Conservation (phyloP, 2,113 vertebrate species). For the Meleagris gallopavo region DNA sequence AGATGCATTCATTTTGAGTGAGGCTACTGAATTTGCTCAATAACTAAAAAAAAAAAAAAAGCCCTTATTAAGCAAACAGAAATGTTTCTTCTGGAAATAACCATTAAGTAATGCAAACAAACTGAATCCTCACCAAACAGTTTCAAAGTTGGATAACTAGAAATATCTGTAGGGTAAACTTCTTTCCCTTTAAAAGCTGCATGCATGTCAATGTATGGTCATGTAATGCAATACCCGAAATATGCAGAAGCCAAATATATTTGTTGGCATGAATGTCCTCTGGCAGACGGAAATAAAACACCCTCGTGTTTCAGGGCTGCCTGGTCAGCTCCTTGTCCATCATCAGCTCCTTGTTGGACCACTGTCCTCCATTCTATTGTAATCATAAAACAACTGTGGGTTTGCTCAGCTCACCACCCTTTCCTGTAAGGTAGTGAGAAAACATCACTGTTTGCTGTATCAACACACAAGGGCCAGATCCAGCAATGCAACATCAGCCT, state of each 20-base stretch:
- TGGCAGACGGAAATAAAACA: not conserved
- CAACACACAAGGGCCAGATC: not conserved
- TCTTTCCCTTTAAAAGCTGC: not conserved
- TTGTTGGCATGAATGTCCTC: not conserved
- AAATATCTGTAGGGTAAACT: not conserved
- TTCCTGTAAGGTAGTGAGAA: not conserved
- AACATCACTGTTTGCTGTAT: not conserved
- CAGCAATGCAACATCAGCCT: not conserved
- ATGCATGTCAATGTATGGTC: not conserved
- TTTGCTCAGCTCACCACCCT: not conserved
- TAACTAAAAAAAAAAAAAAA: not conserved
- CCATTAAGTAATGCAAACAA: not conserved
- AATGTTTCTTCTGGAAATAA: not conserved
- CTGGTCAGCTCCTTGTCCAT: not conserved
- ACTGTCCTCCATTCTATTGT: not conserved
- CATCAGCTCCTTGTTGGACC: not conserved
- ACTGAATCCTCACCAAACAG: not conserved
- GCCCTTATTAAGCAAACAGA: not conserved
- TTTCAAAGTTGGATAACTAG: not conserved
- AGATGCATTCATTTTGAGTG: not conserved
- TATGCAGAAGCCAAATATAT: constrained; percentile 5
- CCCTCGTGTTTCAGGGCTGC: not conserved
- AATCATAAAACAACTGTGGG: not conserved
- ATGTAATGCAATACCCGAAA: not conserved
- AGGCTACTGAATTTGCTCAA: not conserved